Conservation (phyloP, 30 jellyfish, hydroid and myxozoan genomes). For the Pseudorhiza aurosa region DNA sequence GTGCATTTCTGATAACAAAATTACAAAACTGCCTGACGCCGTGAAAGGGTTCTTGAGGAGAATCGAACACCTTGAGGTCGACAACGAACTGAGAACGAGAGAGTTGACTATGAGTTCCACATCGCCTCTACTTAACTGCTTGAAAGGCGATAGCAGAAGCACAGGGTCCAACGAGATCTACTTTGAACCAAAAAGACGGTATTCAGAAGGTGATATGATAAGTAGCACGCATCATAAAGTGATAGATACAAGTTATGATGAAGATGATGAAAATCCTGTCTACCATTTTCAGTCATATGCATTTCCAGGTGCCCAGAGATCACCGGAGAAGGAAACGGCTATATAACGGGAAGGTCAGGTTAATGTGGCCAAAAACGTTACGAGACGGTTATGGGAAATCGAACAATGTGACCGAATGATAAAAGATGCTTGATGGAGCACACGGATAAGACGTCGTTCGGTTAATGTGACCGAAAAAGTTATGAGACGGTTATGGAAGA, state of each 20-base stretch:
- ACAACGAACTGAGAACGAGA: background rate
- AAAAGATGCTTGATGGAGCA: too few relatives aligned
- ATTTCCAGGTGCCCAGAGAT: constrained; percentile 12
- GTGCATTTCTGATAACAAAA: constrained; percentile 16
- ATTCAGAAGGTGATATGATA: background rate
- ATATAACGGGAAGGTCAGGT: background rate
- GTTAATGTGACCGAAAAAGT: too few relatives aligned
- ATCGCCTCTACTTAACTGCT: constrained; percentile 31
- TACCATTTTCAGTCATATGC: constrained; percentile 63
- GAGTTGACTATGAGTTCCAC: background rate
- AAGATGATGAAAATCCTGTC: constrained; percentile 51
- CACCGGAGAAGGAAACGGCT: constrained; percentile 48
- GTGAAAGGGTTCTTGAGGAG: constrained; percentile 15
- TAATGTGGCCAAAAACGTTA: too few relatives aligned
- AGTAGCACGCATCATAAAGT: background rate
- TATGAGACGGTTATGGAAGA: too few relatives aligned
- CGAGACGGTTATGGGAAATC: too few relatives aligned
- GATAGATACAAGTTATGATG: background rate
- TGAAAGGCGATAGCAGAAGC: constrained; percentile 13
- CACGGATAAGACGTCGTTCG: too few relatives aligned
- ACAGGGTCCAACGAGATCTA: background rate
- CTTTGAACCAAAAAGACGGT: background rate
- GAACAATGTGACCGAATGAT: too few relatives aligned
- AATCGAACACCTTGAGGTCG: constrained; percentile 37
- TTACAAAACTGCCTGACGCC: constrained; percentile 34